phyloP scores from a whole-genome alignment of 2,113 vertebrate species.

The Marcusenius ussheri region DNA sequence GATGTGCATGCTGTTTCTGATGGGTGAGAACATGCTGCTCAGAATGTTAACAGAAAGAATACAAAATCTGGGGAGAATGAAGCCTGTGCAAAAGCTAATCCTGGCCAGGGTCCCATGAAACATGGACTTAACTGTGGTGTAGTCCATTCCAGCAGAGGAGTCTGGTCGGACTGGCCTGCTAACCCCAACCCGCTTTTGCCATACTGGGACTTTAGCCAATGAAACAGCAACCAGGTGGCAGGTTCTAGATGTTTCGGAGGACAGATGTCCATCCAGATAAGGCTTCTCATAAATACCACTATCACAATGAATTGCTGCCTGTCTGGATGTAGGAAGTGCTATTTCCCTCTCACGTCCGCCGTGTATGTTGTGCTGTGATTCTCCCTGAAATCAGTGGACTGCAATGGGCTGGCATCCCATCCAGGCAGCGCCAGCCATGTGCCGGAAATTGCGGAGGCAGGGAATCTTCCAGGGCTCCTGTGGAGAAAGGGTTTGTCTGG shows the following conservation, averaged over 20 bases:
- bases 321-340: not conserved
- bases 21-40: not conserved
- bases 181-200: not conserved
- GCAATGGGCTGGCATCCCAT: not conserved
- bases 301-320: not conserved
- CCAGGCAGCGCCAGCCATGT: not conserved
- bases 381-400: not conserved
- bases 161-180: not conserved
- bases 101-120: not conserved
- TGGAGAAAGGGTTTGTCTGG: not conserved
- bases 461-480: not conserved
- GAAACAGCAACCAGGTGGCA: not conserved
- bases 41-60: not conserved
- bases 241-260: not conserved
- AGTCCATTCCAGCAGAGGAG: not conserved
- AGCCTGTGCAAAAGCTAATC: not conserved
- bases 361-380: not conserved
- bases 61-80: not conserved
- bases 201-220: not conserved
- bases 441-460: not conserved
- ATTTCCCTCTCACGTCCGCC: not conserved
- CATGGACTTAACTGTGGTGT: not conserved
- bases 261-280: not conserved
- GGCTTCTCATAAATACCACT: not conserved
- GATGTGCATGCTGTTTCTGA: not conserved